These are phyloP conservation scores for Tychaedon coryphoeus DNA, from an alignment of 2,113 vertebrate species.

Conservation along the genomic window DNA sequence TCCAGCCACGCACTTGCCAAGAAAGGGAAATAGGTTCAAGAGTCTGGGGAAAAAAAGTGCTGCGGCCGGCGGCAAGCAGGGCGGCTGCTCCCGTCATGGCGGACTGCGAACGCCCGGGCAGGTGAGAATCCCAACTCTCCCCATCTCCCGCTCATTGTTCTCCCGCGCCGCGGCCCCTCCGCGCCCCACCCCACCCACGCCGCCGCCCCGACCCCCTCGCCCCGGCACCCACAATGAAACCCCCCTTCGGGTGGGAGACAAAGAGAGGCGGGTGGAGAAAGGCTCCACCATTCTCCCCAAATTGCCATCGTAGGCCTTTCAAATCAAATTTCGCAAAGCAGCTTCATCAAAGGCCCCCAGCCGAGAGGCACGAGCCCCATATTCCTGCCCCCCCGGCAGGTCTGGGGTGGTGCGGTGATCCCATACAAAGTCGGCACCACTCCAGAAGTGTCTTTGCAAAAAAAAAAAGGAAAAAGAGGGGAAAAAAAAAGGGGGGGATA, in stretches of 20 bases:
- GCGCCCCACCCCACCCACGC: constrained; percentile 32
- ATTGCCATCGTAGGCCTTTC: constrained; percentile 73
- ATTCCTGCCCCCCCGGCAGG: constrained; percentile 27
- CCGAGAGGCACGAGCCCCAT: constrained; percentile 66
- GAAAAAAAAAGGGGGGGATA: background rate
- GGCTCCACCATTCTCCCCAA: constrained; percentile 47
- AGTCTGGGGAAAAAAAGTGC: constrained; percentile 78
- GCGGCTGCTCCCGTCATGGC: constrained; percentile 87
- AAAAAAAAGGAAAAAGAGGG: background rate
- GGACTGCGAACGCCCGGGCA: constrained; percentile 82
- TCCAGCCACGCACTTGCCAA: constrained; percentile 87
- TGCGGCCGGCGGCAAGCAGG: constrained; percentile 76
- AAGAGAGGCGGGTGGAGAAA: constrained; percentile 63
- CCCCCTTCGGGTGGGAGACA: constrained; percentile 60
- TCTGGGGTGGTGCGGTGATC: constrained; percentile 48
- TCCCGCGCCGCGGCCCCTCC: constrained; percentile 68
- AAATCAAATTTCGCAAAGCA: constrained; percentile 74
- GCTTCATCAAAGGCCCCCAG: constrained; percentile 80
- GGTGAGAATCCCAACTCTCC: constrained; percentile 87
- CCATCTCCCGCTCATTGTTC: constrained; percentile 75
- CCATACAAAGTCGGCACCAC: constrained; percentile 57
- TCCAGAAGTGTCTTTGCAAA: constrained; percentile 50
- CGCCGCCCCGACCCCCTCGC: constrained; percentile 13
- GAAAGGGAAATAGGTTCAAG: constrained; percentile 84
- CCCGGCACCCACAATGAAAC: constrained; percentile 47